These are phyloP conservation scores for Oenanthe melanoleuca DNA, from an alignment of 2,113 vertebrate genomes.

Conservation along the genomic window DNA sequence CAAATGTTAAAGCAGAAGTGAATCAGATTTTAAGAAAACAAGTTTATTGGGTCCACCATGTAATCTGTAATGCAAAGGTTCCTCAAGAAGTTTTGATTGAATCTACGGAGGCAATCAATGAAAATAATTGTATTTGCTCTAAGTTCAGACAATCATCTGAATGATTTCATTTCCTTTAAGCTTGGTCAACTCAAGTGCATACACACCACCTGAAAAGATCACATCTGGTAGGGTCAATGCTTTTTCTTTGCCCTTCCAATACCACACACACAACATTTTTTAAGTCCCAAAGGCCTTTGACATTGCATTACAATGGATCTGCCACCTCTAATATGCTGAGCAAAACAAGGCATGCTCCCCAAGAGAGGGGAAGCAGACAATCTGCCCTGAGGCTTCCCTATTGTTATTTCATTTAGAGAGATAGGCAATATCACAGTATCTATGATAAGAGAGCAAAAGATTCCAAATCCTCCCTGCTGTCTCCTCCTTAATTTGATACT, in stretches of 20 bases:
- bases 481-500: not conserved
- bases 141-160: not conserved
- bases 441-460: not conserved
- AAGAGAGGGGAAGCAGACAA: not conserved
- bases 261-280: not conserved
- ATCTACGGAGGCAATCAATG: not conserved
- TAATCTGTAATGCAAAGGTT: not conserved
- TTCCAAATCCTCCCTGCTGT: not conserved
- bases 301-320: slow-evolving; percentile 38
- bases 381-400: slow-evolving; percentile 13
- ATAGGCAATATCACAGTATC: not conserved
- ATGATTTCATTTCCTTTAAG: not conserved
- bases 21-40: not conserved
- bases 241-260: not conserved
- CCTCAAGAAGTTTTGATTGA: not conserved
- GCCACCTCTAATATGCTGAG: not conserved
- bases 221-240: not conserved
- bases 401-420: slow-evolving; percentile 29
- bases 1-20: not conserved
- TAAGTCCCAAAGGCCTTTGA: not conserved
- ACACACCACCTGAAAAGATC: not conserved
- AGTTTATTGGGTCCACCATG: not conserved
- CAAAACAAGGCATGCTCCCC: not conserved
- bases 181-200: not conserved
- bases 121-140: not conserved